Evolutionary conservation across 2,113 vertebrate genomes (phyloP), one percentile per base, ranked within the genome.

Genomic region (Eidolon helvum): DNA sequence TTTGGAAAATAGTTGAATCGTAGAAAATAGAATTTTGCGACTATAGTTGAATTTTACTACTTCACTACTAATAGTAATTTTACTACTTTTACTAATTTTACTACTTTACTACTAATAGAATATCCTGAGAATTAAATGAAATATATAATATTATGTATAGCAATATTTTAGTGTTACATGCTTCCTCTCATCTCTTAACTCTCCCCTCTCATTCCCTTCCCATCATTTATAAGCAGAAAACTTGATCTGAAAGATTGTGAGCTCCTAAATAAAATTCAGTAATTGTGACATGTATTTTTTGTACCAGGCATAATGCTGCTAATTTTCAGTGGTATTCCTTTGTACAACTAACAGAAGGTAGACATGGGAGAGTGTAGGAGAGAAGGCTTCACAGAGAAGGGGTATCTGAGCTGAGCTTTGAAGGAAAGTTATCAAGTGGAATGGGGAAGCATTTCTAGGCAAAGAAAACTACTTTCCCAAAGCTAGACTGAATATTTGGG

Each of bases 261-360:
- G 24, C 16, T 80, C 14, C 45, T 95, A n/a, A 59, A 71, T 95
- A n/a, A 59, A 71, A 53, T 48, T 84, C 35, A 95, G 15, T 68
- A 69, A 69, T 69, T 74, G n/a, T 63, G 65, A 78, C 30, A 3
- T 6, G 10, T 43, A 30, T 79, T 94, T 90, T 87, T 68, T 83
- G 30, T 66, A 65, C 4, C 66, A 63, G 28, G 4, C 10, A n/a
- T 48, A 69, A n/a, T 74, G 40, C 22, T 79, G 45, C 11, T 48
- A 21, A 87, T 74, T 95, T 92, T 92, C 26, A 48, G 18, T 19
- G 71, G 45, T 61, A 24, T 71, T 74, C 16, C 24, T 91, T 89
- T 63, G 38, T 68, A 74, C 7, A 19, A 4, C 33, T 84, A 68
- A 63, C 30, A 74, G 16, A 84, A 69, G n/a, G 11, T 68, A 85